Percentiles rank a stretch among this genome's conserved stretches.
phyloP scores from a whole-genome alignment of 2,113 vertebrate genomes.

The Leptocoma aspasia region DNA sequence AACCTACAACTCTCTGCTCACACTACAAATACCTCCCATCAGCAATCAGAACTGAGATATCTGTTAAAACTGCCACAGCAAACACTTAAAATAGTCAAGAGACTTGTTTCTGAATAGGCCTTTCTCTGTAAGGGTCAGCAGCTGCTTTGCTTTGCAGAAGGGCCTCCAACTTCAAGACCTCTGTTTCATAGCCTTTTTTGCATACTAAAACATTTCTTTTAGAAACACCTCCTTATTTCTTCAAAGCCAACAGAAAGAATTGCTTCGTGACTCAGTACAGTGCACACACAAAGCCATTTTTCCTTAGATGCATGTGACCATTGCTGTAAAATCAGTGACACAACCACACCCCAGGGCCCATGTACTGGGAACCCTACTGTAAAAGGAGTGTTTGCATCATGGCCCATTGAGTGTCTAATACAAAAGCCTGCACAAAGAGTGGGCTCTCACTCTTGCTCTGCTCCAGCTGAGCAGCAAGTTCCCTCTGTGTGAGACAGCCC shows the following conservation, averaged over 20 bases:
- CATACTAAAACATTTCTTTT: not conserved
- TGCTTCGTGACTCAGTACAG: not conserved
- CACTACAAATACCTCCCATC: not conserved
- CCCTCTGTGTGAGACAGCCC: not conserved
- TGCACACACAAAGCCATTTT: not conserved
- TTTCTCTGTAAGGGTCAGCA: not conserved
- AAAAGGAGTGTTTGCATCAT: not conserved
- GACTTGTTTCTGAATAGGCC: not conserved
- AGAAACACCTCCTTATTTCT: slow-evolving; percentile 1
- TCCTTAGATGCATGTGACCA: not conserved
- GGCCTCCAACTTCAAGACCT: not conserved
- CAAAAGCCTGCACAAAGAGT: not conserved
- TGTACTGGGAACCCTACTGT: not conserved
- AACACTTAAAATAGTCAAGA: not conserved
- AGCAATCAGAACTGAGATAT: not conserved
- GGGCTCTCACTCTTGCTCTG: not conserved
- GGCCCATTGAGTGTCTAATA: not conserved
- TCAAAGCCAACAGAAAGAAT: not conserved
- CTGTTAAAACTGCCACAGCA: not conserved
- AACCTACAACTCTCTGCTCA: not conserved
- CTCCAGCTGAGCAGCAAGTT: not conserved
- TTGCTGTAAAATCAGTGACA: not conserved
- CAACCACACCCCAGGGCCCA: not conserved
- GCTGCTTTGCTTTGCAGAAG: not conserved
- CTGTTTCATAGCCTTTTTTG: not conserved